Evolutionary conservation across 2,113 vertebrate species (phyloP).

Genomic region (Mormyrus iriodes): DNA sequence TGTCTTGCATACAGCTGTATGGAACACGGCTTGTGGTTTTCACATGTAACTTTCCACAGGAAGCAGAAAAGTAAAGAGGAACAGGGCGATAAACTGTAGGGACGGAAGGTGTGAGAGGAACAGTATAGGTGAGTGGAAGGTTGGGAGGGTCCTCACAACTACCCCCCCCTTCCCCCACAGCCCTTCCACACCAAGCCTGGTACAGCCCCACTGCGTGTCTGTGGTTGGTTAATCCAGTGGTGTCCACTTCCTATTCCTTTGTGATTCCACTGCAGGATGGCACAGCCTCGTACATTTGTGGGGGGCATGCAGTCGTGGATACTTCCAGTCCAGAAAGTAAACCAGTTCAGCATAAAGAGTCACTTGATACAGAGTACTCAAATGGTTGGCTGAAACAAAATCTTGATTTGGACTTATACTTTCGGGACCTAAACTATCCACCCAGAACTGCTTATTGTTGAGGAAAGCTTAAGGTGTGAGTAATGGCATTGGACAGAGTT

Average conservation of each 20-base stretch:
- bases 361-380: not conserved
- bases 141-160: not conserved
- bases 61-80: not conserved
- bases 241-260: not conserved
- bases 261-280: not conserved
- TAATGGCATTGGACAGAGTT: not conserved
- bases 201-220: not conserved
- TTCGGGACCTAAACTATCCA: not conserved
- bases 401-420: not conserved
- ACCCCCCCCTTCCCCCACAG: not conserved
- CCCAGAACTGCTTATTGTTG: not conserved
- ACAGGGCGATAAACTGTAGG: not conserved
- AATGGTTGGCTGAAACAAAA: not conserved
- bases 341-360: not conserved
- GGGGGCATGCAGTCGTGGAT: not conserved
- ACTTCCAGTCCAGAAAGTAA: not conserved
- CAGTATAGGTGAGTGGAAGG: not conserved
- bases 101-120: not conserved
- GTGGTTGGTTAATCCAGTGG: not conserved
- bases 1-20: not conserved
- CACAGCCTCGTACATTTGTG: not conserved
- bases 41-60: not conserved
- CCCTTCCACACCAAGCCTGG: not conserved
- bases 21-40: not conserved
- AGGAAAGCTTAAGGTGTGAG: not conserved